Evolutionary conservation across 2,113 vertebrate genomes (phyloP), one percentile per base, ranked within the genome.

Genomic region (Hippocampus abdominalis): DNA sequence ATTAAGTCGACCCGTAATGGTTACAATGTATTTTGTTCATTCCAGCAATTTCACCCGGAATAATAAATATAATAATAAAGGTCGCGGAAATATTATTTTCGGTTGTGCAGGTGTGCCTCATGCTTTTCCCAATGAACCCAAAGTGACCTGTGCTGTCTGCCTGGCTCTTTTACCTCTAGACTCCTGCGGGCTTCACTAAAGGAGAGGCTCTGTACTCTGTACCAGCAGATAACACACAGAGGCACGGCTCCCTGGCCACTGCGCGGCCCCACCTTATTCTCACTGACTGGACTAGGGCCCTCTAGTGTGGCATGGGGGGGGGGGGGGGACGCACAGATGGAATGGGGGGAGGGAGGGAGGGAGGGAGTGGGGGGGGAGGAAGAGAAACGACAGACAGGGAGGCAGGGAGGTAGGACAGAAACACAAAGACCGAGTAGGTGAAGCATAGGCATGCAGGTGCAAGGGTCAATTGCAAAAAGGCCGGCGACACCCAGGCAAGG

Each of bases 171-270:
- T 96, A 95, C 93, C 94, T 95, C 94, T 79, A 94, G 84, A 85
- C 91, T 93, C 81, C 89, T 92, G 91, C 92, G 92, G 92, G 91
- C 92, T 91, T 94, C 93, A 93, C 93, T 91, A 93, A 94, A 93
- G 90, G 92, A 93, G 86, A 93, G 90, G 90, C 91, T 95, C 89
- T 94, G 93, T 89, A 91, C 89, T 89, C 91, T 90, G 90, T 93
- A 93, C 93, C 93, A 94, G 93, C 92, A 93, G 91, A 94, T 88
- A 90, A 90, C 90, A 87, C 91, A 91, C 84, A 93, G 89, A 89
- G 93, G 91, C 89, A 94, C 88, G 70, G 94, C 89, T 89, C 89
- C 91, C 91, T 92, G 91, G 90, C 90, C 90, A 93, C 89, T 92
- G 90, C 88, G 88, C 81, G 91, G 86, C 91, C 92, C 91, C 90